A percentile compares a stretch with the other conserved stretches of the same genome.
Evolutionary conservation across 2,113 vertebrate genomes (phyloP).

Genomic region (Poecilia latipinna): DNA sequence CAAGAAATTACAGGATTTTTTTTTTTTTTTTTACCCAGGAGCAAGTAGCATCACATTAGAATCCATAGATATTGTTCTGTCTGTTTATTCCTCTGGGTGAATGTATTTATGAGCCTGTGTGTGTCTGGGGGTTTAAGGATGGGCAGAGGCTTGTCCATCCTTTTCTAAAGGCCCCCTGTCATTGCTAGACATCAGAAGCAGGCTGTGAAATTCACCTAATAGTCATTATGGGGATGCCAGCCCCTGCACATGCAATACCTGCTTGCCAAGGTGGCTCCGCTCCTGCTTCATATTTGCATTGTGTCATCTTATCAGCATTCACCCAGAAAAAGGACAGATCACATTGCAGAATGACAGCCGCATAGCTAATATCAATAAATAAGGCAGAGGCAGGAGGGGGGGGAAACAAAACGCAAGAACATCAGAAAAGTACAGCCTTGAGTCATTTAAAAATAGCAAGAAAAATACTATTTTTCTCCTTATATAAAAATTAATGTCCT

Average conservation of each 20-base stretch:
- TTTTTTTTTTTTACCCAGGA: no score
- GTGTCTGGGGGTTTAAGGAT: constrained; percentile 39
- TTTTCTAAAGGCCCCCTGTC: constrained; percentile 73
- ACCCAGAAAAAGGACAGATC: constrained; percentile 64
- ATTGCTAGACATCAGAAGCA: constrained; percentile 75
- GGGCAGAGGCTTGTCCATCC: constrained; percentile 57
- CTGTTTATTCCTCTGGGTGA: constrained; percentile 24
- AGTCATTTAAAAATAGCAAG: constrained; percentile 46
- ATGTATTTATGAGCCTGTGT: constrained; percentile 33
- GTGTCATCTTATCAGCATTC: constrained; percentile 77
- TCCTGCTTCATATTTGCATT: constrained; percentile 72
- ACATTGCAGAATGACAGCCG: constrained; percentile 63
- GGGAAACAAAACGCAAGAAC: constrained; percentile 25
- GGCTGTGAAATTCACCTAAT: constrained; percentile 83
- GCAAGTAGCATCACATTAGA: background rate
- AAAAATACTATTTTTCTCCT: constrained; percentile 56
- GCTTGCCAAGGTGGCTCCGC: constrained; percentile 64
- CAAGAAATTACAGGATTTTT: background rate
- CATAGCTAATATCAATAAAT: constrained; percentile 66
- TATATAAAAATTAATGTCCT: constrained; percentile 66
- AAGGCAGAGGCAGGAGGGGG: constrained; percentile 33
- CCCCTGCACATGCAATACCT: constrained; percentile 62
- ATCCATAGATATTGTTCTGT: constrained; percentile 9
- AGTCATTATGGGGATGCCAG: constrained; percentile 75
- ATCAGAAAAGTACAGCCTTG: constrained; percentile 10